Conservation (phyloP, 2,797 vertebrate genomes). For the Neosilurus hyrtlii region DNA sequence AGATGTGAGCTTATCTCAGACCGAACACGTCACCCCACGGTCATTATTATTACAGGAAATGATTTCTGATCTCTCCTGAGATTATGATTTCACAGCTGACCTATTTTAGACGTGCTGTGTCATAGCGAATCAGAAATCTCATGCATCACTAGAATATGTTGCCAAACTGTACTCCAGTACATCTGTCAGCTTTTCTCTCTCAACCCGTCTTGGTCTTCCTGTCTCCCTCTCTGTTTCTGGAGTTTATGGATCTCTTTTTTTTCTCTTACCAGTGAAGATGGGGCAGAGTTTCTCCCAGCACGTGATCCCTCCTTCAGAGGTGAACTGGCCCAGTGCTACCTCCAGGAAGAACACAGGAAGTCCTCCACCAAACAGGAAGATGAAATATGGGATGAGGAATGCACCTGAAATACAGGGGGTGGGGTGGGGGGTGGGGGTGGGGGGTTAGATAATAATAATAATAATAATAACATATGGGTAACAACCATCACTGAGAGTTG, state of each 20-base stretch:
- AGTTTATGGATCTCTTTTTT: neutral
- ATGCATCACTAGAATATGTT: neutral
- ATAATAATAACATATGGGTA: neutral
- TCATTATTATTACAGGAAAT: conserved; percentile 23
- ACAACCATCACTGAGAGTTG: neutral
- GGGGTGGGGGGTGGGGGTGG: conserved; percentile 2
- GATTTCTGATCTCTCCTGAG: conserved; percentile 22
- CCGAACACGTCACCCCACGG: neutral
- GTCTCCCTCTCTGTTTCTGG: neutral
- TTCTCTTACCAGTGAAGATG: conserved; percentile 90
- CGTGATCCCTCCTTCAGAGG: conserved; percentile 97
- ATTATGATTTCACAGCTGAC: conserved; percentile 14
- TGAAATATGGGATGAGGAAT: conserved; percentile 98
- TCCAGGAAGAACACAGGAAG: conserved; percentile 98
- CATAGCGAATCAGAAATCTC: neutral
- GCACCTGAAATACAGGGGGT: conserved; percentile 78
- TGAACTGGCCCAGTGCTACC: conserved; percentile 97
- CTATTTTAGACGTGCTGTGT: conserved; percentile 23
- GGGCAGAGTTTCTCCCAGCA: conserved; percentile 99
- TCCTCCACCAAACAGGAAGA: conserved; percentile 97
- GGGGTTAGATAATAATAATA: neutral
- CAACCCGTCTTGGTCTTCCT: neutral
- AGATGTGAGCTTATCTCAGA: neutral
- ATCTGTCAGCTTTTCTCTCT: neutral
- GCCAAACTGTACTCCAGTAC: neutral